Evolutionary conservation across 2,797 vertebrate species (phyloP), one percentile per base, ranked within the genome.

Genomic region (Sphenopsis melanotis): DNA sequence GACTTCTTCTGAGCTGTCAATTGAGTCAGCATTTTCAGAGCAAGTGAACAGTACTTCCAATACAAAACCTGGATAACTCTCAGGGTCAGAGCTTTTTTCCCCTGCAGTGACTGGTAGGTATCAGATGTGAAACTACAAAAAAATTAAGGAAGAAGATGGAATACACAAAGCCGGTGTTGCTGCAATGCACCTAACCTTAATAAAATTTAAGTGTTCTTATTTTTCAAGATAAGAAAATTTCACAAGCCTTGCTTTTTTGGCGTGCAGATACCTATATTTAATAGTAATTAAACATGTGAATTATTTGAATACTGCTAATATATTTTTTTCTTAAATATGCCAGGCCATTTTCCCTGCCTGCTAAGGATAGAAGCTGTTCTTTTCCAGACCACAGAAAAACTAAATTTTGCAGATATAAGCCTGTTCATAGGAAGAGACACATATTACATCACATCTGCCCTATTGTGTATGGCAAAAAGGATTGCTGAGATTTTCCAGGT

Each of bases 11-110:
- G 41, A 91, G 57, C 65, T 77, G 57, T 49, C 68, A 85, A 90
- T 52, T 80, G 69, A 92, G 68, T 87, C 64, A 95, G 90, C 56
- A 71, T 93, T 93, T 86, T 72, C 78, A 91, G 83, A 91, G 52
- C 12, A 15, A 79, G 36, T 12, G 13, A 79, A 57, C 11, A 60
- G 30, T 50, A 36, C 9, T 59, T 88, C 32, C 46, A 63, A 60
- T 50, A 22, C 19, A 64, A 65, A 74, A 74, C 50, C 19, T 41
- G 66, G 36, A 3, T 49, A 82, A 72, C 18, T 81, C 37, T 44
- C 14, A 61, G 44, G 39, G 50, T 64, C 11, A 16, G 21, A 71
- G 57, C 3, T 81, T 71, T 44, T 71, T 63, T 50, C 6, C 19
- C 20, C 52, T 47, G 37, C 44, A 89, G 64, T 65, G 86, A 84